Conservation (phyloP, 2,888 invertebrate species). For the Caenorhabditis japonica region DNA sequence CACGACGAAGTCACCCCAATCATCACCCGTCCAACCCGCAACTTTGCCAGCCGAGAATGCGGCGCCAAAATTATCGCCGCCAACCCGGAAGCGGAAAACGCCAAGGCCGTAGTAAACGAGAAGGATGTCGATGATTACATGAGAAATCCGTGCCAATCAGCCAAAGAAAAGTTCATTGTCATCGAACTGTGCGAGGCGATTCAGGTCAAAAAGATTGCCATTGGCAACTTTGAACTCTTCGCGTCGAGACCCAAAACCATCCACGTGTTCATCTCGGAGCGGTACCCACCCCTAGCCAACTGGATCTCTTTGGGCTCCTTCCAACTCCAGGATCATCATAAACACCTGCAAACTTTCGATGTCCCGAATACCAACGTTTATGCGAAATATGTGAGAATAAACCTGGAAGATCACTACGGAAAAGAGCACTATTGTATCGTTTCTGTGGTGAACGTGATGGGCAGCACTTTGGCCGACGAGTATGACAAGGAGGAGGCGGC, state of each 20-base stretch:
- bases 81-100: slow-evolving; percentile 91
- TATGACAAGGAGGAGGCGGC: slow-evolving; percentile 73
- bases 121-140: slow-evolving; percentile 89
- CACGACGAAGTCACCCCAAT: slow-evolving; percentile 23
- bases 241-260: slow-evolving; percentile 89
- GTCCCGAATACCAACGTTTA: slow-evolving; percentile 82
- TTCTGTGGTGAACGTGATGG: slow-evolving; percentile 93
- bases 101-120: slow-evolving; percentile 85
- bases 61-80: slow-evolving; percentile 94
- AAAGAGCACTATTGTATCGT: slow-evolving; percentile 97
- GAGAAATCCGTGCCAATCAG: slow-evolving; percentile 90
- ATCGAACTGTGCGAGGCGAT: slow-evolving; percentile 98
- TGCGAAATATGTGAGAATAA: slow-evolving; percentile 87
- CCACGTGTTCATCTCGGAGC: slow-evolving; percentile 84
- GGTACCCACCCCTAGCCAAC: slow-evolving; percentile 82
- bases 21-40: slow-evolving; percentile 49
- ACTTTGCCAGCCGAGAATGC: slow-evolving; percentile 90
- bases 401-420: slow-evolving; percentile 93
- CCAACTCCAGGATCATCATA: slow-evolving; percentile 54
- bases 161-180: slow-evolving; percentile 83
- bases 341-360: slow-evolving; percentile 69
- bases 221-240: slow-evolving; percentile 97
- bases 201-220: slow-evolving; percentile 87
- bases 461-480: slow-evolving; percentile 83
- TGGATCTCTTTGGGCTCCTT: slow-evolving; percentile 50